A percentile compares a stretch with the other conserved stretches of the same genome.
phyloP scores from a whole-genome alignment of 2,888 invertebrate genomes.

The Lagria hirta region DNA sequence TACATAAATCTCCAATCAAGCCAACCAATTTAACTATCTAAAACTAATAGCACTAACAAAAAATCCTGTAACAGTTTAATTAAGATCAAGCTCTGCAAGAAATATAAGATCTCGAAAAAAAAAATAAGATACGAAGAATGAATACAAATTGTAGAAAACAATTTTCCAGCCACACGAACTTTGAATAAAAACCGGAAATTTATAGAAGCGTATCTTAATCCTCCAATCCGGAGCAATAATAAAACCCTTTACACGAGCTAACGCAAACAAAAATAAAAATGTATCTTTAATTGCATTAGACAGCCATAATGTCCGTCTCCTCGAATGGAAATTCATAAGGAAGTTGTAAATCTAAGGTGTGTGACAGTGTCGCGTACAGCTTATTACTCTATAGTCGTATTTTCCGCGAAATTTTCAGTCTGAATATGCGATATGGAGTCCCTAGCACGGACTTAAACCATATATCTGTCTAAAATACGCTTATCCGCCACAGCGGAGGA shows the following conservation, averaged over 20 bases:
- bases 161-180: conserved; percentile 1
- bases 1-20: too few species aligned
- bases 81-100: not conserved
- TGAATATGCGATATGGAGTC: conserved; percentile 40
- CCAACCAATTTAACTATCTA: too few species aligned
- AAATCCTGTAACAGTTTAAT: not conserved
- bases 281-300: too few species aligned
- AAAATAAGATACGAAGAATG: conserved; percentile 1
- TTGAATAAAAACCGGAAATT: conserved; percentile 11
- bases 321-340: conserved; percentile 8
- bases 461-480: conserved; percentile 42
- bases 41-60: too few species aligned
- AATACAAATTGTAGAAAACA: conserved; percentile 3
- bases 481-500: conserved; percentile 39
- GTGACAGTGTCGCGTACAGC: conserved; percentile 40
- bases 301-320: too few species aligned
- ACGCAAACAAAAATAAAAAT: too few species aligned
- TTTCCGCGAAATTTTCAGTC: conserved; percentile 30
- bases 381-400: conserved; percentile 39
- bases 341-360: conserved; percentile 32
- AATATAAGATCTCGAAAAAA: not conserved
- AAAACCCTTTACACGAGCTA: too few species aligned
- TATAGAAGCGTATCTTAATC: conserved; percentile 6
- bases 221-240: too few species aligned
- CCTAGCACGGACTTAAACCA: conserved; percentile 41